Evolutionary conservation across 2,888 invertebrate species (phyloP), one percentile per base, ranked within the genome.

Genomic region (Leptinotarsa tumamoca): DNA sequence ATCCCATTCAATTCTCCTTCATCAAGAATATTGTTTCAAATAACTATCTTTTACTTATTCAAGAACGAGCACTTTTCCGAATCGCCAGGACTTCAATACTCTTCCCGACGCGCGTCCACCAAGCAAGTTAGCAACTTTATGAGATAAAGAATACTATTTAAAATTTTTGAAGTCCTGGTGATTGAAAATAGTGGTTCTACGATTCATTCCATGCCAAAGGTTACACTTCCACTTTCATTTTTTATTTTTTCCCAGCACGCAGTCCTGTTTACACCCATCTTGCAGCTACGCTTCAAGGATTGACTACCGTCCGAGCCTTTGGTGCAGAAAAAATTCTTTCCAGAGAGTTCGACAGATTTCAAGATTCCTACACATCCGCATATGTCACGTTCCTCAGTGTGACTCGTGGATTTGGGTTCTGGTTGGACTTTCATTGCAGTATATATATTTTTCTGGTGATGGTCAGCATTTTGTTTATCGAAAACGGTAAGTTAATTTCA

Each of bases 191-290:
- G 27, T 27, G 27, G 27, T 27, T 27, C 27, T 27, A 5, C 5
- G 27, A 27, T 27, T 5, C 27, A 27, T 27, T 27, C 5, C 1
- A 5, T 5, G 27, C 27, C 27, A 27, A 27, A 27, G 27, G 27
- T 27, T 27, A 1, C 5, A 27, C 5, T 27, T 27, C 5, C 27
- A 5, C 5, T 27, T 56, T 10, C n/a, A 56, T 5, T 56, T 7
- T 18, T 56, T 14, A 5, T 13, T 21, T 21, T 18, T 13, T 23
- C 85, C 87, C 86, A 95, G 95, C 93, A 71, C 91, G 94, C 70
- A 95, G 94, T 84, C 95, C 95, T 0, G 92, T 96, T 0, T 95
- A 94, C 86, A 92, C 93, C 0, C 93, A 95, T 82, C 89, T 95
- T 54, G 93, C 92, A 82, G 93, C 94, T 68, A 93, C 94, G 0